phyloP scores from a whole-genome alignment of 1,140 invertebrate species.

The Scaptodrosophila lebanonensis region DNA sequence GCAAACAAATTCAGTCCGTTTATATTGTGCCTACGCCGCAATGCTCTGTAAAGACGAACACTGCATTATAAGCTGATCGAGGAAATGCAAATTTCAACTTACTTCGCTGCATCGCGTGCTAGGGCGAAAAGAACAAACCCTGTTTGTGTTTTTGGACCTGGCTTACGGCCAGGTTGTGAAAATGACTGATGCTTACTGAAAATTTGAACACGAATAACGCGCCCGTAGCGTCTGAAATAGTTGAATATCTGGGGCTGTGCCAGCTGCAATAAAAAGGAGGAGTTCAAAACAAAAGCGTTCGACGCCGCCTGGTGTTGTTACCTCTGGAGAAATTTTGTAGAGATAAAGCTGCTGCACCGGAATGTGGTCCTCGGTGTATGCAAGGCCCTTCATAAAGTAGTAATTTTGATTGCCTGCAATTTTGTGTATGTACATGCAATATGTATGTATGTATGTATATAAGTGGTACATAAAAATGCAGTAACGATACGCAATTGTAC shows the following conservation, averaged over 20 bases:
- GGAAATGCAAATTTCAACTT: slow-evolving; percentile 11
- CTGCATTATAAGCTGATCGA: neutral
- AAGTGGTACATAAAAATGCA: slow-evolving; percentile 7
- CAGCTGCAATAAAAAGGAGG: slow-evolving; percentile 6
- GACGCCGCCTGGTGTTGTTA: slow-evolving; percentile 2
- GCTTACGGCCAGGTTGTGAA: neutral
- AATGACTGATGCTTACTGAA: slow-evolving; percentile 1
- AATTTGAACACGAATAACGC: slow-evolving; percentile 14
- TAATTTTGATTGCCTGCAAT: slow-evolving; percentile 21
- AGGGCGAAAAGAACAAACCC: slow-evolving; percentile 34
- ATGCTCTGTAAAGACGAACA: neutral
- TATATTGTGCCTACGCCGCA: slow-evolving; percentile 25
- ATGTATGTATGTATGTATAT: neutral
- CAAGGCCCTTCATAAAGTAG: slow-evolving; percentile 32
- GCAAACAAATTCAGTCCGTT: slow-evolving; percentile 15
- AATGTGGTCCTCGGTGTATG: slow-evolving; percentile 59
- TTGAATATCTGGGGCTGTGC: neutral
- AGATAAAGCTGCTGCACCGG: slow-evolving; percentile 41
- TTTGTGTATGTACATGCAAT: no score
- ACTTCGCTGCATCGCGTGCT: slow-evolving; percentile 44
- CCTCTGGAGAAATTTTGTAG: slow-evolving; percentile 23
- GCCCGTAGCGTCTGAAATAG: slow-evolving; percentile 40
- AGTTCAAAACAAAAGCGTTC: neutral
- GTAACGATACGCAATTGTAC: neutral
- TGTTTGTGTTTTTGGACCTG: neutral